A percentile compares a stretch with the other conserved stretches of the same genome.
Evolutionary conservation across 2,797 vertebrate species (phyloP).

Genomic region (Sebastes hubbsi): DNA sequence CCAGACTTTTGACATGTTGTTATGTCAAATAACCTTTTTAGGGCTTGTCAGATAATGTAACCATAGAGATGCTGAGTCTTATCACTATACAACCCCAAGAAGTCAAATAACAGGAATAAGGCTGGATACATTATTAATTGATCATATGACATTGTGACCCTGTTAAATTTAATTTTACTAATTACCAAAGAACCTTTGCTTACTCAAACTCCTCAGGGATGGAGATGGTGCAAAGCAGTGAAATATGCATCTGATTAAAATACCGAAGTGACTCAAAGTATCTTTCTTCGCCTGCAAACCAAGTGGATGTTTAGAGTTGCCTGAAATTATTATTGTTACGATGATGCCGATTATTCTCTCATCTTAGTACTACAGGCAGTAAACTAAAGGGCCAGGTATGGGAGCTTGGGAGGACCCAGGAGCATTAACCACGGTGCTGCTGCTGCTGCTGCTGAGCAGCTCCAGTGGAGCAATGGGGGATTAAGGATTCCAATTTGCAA

Average conservation of each 20-base stretch:
- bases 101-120: not conserved
- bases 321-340: not conserved
- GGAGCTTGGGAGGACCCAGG: not conserved
- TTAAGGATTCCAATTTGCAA: conserved; percentile 61
- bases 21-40: not conserved
- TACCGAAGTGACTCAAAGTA: not conserved
- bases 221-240: conserved; percentile 41
- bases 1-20: not conserved
- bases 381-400: not conserved
- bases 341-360: not conserved
- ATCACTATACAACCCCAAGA: not conserved
- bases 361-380: not conserved
- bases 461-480: conserved; percentile 53
- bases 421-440: not conserved
- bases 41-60: not conserved
- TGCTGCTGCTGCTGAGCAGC: conserved; percentile 12
- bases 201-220: not conserved
- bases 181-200: conserved; percentile 1
- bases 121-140: not conserved
- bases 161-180: conserved; percentile 15
- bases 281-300: not conserved
- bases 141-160: conserved; percentile 1
- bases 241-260: conserved; percentile 37
- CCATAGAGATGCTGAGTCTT: not conserved
- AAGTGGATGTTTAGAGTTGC: not conserved